Conservation (phyloP, 2,113 vertebrate genomes). For the Oriolus oriolus region DNA sequence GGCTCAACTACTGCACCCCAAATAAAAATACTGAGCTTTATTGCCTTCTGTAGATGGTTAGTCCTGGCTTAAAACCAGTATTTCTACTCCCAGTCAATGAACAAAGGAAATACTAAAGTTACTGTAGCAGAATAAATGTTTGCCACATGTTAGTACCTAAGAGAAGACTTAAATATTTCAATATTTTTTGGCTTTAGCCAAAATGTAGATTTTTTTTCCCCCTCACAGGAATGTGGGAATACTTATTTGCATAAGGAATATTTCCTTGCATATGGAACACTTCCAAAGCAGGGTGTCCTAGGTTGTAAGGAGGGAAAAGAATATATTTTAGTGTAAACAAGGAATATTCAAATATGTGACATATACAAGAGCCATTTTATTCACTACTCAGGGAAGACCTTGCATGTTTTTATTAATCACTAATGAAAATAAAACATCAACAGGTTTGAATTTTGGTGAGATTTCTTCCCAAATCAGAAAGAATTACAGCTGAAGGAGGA, state of each 20-base stretch:
- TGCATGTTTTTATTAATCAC: slow-evolving; percentile 1
- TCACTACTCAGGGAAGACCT: neutral
- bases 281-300: neutral
- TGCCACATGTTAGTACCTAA: slow-evolving; percentile 2
- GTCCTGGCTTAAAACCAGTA: neutral
- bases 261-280: neutral
- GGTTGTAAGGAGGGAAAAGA: neutral
- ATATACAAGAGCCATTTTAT: neutral
- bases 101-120: neutral
- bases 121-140: neutral
- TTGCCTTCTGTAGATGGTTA: neutral
- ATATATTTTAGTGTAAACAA: neutral
- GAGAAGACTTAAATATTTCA: slow-evolving; percentile 3
- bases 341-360: neutral
- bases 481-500: neutral
- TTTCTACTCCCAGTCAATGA: neutral
- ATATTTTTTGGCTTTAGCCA: neutral
- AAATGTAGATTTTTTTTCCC: neutral
- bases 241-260: neutral
- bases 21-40: neutral
- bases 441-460: neutral
- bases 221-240: neutral
- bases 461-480: neutral
- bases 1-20: neutral
- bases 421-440: neutral